Evolutionary conservation across 2,797 vertebrate genomes (phyloP).

Genomic region (Lophotriccus pileatus): DNA sequence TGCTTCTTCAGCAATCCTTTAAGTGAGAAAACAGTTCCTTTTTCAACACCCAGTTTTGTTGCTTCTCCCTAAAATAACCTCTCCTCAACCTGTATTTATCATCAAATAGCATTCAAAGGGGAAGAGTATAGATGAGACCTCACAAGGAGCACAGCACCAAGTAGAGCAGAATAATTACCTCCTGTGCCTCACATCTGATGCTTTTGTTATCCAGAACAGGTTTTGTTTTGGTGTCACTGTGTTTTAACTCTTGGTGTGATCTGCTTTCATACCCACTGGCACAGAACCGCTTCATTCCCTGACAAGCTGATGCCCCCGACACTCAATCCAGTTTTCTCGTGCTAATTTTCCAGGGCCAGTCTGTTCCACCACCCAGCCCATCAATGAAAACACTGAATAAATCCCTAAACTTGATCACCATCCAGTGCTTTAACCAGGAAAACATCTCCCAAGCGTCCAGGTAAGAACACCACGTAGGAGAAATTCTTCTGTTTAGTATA

Average conservation of each 20-base stretch:
- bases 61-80: background rate
- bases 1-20: background rate
- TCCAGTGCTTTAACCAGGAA: background rate
- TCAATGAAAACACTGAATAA: background rate
- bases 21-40: rapidly evolving
- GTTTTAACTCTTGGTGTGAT: background rate
- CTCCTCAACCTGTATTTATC: background rate
- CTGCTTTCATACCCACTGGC: background rate
- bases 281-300: background rate
- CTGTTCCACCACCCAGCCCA: background rate
- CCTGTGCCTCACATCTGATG: conserved; percentile 46
- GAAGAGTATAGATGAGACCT: background rate
- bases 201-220: conserved; percentile 6
- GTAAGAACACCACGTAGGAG: rapidly evolving
- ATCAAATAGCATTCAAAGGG: background rate
- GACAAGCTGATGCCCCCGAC: background rate
- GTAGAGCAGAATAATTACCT: conserved; percentile 64
- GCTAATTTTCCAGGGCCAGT: background rate
- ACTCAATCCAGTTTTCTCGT: background rate
- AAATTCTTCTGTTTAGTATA: background rate
- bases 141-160: conserved; percentile 3
- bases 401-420: background rate
- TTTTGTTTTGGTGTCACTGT: background rate
- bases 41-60: background rate
- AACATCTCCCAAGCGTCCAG: background rate